Conservation (phyloP, 2,113 vertebrate genomes). For the Protobothrops flavoviridis region DNA sequence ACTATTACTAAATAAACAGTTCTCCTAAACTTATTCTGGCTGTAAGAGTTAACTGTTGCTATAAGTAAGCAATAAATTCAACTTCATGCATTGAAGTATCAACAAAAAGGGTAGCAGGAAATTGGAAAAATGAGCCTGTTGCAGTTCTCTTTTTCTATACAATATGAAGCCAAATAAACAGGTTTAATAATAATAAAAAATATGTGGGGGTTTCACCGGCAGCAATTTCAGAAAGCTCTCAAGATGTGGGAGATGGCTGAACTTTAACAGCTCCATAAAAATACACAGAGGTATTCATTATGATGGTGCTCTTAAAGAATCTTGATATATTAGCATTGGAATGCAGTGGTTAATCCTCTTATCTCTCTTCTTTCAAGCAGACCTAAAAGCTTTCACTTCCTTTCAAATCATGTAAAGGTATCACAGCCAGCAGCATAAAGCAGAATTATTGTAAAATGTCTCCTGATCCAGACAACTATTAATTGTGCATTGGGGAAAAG, state of each 20-base stretch:
- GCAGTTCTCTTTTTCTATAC: not conserved
- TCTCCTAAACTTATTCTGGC: not conserved
- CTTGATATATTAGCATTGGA: conserved; percentile 40
- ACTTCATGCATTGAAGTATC: not conserved
- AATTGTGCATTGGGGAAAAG: not conserved
- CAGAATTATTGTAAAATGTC: not conserved
- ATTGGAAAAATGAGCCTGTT: not conserved
- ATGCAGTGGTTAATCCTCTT: not conserved
- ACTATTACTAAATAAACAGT: not conserved
- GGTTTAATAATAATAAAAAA: not conserved
- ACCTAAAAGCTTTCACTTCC: not conserved
- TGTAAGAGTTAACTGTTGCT: not conserved
- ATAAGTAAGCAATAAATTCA: not conserved
- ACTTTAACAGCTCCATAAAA: conserved; percentile 51
- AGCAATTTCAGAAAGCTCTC: not conserved
- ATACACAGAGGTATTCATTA: not conserved
- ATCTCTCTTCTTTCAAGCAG: not conserved
- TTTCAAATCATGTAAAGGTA: not conserved
- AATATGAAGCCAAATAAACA: not conserved
- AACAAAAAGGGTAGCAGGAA: not conserved
- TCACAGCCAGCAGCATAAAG: not conserved
- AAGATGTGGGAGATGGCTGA: conserved; percentile 29
- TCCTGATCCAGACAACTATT: not conserved
- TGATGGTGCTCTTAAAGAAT: conserved; percentile 1
- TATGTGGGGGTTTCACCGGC: not conserved